Evolutionary conservation across 2,888 invertebrate species (phyloP).

Genomic region (Athrips mouffetella): DNA sequence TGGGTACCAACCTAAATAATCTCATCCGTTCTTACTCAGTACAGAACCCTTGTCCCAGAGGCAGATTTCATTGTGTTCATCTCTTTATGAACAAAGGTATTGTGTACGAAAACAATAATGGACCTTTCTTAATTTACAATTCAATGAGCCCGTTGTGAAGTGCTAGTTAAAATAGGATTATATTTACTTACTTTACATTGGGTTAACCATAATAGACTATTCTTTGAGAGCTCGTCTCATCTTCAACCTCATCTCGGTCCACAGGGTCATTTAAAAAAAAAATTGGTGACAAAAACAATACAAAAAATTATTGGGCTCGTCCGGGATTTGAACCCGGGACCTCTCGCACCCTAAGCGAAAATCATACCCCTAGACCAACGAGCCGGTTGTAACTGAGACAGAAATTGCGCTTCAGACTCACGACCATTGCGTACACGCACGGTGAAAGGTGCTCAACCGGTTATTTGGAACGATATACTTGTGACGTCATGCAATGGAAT

Average conservation of each 20-base stretch:
- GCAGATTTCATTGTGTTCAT: conserved; percentile 12
- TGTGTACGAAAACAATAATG: conserved; percentile 28
- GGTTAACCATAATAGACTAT: too few relatives aligned
- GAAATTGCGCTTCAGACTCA: conserved; percentile 29
- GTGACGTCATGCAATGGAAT: neutral
- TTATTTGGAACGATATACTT: neutral
- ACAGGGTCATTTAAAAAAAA: neutral
- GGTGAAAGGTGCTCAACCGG: conserved; percentile 38
- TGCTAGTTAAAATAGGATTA: conserved; percentile 9
- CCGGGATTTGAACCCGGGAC: conserved; percentile 70
- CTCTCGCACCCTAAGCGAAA: conserved; percentile 78
- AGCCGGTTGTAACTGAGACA: conserved; percentile 34
- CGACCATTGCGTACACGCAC: conserved; percentile 16
- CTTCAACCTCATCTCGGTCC: too few relatives aligned
- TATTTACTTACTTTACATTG: too few relatives aligned
- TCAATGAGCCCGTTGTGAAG: conserved; percentile 27
- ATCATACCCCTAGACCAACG: conserved; percentile 80
- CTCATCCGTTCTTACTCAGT: neutral
- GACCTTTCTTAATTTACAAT: conserved; percentile 32
- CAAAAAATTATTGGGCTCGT: conserved; percentile 47
- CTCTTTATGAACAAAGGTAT: conserved; percentile 29
- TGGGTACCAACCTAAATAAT: neutral
- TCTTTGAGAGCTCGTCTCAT: too few relatives aligned
- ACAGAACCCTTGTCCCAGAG: neutral
- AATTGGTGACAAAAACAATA: neutral